phyloP scores from a whole-genome alignment of 1,140 invertebrate species.

The Atta texana region DNA sequence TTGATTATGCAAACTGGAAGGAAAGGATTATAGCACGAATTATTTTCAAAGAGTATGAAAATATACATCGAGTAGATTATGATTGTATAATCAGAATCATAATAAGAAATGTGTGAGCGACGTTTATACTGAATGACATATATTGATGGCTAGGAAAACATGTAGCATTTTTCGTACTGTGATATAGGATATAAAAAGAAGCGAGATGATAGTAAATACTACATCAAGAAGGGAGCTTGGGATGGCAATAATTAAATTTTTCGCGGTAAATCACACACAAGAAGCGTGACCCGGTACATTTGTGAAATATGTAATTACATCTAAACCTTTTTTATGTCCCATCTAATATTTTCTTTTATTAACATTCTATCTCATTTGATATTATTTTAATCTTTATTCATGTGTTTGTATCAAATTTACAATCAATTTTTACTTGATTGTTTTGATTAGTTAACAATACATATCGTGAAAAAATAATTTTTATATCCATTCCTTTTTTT shows the following conservation, averaged over 20 bases:
- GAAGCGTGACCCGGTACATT: constrained; percentile 4
- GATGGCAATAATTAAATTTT: constrained; percentile 67
- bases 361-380: constrained; percentile 23
- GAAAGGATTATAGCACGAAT: constrained; percentile 48
- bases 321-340: constrained; percentile 22
- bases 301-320: constrained; percentile 24
- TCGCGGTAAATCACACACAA: constrained; percentile 19
- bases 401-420: constrained; percentile 53
- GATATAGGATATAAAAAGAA: constrained; percentile 78
- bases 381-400: constrained; percentile 44
- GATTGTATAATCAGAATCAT: constrained; percentile 56
- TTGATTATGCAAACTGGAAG: constrained; percentile 47
- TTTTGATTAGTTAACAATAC: constrained; percentile 49
- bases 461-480: constrained; percentile 34
- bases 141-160: constrained; percentile 73
- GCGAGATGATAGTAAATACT: constrained; percentile 51
- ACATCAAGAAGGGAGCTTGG: constrained; percentile 13
- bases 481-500: constrained; percentile 38
- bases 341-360: constrained; percentile 25
- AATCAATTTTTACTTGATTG: constrained; percentile 60
- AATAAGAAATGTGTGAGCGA: constrained; percentile 45
- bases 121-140: constrained; percentile 76
- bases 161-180: constrained; percentile 83
- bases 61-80: constrained; percentile 56
- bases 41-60: constrained; percentile 70